Evolutionary conservation across 2,113 vertebrate species (phyloP).

Genomic region (Lepisosteus osseus): DNA sequence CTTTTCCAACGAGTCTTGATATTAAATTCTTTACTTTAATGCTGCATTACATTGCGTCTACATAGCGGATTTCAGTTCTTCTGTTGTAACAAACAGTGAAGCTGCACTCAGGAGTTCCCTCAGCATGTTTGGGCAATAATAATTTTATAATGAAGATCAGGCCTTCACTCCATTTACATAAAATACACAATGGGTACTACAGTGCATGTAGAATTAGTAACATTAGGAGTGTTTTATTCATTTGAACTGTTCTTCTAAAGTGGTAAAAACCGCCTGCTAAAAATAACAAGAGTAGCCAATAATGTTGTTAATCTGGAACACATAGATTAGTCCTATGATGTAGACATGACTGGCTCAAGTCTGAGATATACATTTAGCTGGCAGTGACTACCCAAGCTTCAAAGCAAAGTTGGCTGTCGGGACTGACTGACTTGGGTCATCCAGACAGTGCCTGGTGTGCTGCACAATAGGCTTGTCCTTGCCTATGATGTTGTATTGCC

Average conservation of each 20-base stretch:
- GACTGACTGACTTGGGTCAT: no score
- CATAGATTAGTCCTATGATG: no score
- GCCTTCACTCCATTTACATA: slow-evolving; percentile 16
- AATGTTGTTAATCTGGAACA: no score
- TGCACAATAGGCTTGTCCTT: no score
- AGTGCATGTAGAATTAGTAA: slow-evolving; percentile 2
- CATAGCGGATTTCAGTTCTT: slow-evolving; percentile 9
- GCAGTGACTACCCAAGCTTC: no score
- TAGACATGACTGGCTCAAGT: no score
- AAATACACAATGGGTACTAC: slow-evolving; percentile 9
- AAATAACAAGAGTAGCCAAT: no score
- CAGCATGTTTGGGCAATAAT: slow-evolving; percentile 19
- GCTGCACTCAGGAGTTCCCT: slow-evolving; percentile 33
- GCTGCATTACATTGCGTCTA: slow-evolving; percentile 21
- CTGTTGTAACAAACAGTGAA: slow-evolving; percentile 40
- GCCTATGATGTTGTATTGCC: no score
- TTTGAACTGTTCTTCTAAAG: slow-evolving; percentile 15
- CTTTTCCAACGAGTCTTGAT: slow-evolving; percentile 25
- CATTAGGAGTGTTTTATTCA: slow-evolving; percentile 60
- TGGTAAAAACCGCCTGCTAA: no score
- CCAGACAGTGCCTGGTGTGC: no score
- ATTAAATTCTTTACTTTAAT: slow-evolving; percentile 1
- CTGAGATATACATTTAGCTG: no score
- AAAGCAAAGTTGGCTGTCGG: no score
- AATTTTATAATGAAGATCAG: slow-evolving; percentile 34